phyloP scores from a whole-genome alignment of 1,140 invertebrate species.

The Heterodera schachtii region DNA sequence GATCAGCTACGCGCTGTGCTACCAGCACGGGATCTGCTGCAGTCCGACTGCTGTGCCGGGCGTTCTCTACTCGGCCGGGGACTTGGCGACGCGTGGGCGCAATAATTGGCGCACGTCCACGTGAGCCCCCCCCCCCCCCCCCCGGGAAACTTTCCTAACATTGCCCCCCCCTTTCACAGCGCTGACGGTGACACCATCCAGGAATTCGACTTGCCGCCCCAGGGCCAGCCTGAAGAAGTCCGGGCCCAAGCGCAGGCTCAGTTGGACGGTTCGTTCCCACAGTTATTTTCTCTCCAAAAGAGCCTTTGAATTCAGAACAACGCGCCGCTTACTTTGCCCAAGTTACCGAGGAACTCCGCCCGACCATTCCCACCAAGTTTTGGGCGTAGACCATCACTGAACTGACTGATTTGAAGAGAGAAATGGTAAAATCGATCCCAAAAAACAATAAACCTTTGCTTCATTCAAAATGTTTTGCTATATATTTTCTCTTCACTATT shows the following conservation, averaged over 20 bases:
- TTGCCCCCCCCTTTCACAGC: background rate
- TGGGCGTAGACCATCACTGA: slow-evolving; percentile 19
- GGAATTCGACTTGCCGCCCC: too few relatives aligned
- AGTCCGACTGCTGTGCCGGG: background rate
- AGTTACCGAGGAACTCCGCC: slow-evolving; percentile 22
- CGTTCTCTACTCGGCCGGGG: too few relatives aligned
- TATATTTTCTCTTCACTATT: too few relatives aligned
- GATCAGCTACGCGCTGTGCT: background rate
- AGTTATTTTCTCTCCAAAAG: too few relatives aligned
- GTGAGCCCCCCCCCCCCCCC: background rate
- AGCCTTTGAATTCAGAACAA: background rate
- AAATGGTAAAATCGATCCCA: too few relatives aligned
- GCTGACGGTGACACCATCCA: too few relatives aligned
- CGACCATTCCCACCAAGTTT: slow-evolving; percentile 33
- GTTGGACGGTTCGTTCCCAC: background rate
- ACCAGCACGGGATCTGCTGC: slow-evolving; percentile 13
- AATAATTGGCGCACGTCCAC: background rate
- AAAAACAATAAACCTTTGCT: too few relatives aligned
- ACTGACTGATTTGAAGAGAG: background rate
- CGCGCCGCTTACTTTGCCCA: slow-evolving; percentile 4
- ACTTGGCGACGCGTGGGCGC: too few relatives aligned
- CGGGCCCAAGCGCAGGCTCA: background rate
- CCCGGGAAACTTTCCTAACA: background rate
- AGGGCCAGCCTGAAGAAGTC: background rate
- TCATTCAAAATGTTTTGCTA: too few relatives aligned